A percentile compares a stretch with the other conserved stretches of the same genome.
Conservation (phyloP, 2,113 vertebrate genomes). For the Pachyramphus minor region DNA sequence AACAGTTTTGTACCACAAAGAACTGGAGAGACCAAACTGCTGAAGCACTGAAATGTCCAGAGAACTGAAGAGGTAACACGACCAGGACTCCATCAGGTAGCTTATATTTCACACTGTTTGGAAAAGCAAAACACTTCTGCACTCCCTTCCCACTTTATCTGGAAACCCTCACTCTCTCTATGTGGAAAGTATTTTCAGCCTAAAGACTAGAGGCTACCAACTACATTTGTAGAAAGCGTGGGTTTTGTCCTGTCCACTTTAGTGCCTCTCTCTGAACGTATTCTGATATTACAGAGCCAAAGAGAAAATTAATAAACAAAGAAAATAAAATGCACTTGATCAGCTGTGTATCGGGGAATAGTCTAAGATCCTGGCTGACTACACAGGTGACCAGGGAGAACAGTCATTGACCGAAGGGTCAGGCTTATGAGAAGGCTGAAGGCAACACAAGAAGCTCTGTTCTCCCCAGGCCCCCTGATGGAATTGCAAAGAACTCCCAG, state of each 20-base stretch:
- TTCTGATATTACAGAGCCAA: background rate
- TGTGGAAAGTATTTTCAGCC: background rate
- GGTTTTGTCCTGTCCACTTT: background rate
- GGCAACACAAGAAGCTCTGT: background rate
- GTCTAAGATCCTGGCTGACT: background rate
- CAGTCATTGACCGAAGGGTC: background rate
- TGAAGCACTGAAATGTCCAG: background rate
- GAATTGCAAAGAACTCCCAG: background rate
- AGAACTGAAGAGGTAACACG: background rate
- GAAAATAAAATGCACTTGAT: background rate
- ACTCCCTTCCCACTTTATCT: background rate
- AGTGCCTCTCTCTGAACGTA: background rate
- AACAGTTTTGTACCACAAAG: background rate
- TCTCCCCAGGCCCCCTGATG: background rate
- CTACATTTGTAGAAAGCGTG: background rate
- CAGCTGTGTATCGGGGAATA: background rate
- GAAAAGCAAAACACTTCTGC: background rate
- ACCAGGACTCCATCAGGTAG: background rate
- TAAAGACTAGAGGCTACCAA: background rate
- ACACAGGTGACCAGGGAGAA: background rate
- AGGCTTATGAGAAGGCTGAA: background rate
- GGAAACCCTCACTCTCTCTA: background rate
- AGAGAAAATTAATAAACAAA: background rate
- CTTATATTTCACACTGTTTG: background rate
- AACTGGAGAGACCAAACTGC: background rate